Base-by-base conservation (phyloP, 30 jellyfish, hydroid and myxozoan genomes). In the Aurelia sp. region DNA sequence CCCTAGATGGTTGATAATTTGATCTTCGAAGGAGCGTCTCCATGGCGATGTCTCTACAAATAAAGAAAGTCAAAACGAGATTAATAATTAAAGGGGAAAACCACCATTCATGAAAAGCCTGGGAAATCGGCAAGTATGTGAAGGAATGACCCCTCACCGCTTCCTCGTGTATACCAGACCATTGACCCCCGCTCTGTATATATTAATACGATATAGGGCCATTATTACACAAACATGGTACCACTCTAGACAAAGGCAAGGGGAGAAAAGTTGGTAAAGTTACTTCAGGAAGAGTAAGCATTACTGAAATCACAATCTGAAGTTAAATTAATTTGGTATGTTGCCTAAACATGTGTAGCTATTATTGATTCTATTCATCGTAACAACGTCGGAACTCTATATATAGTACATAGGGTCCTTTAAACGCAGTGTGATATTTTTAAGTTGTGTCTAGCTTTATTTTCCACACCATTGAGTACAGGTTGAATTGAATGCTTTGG, bases 121-220 rank as follows among this genome's bases (percentile, higher is more conserved):
- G 92, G 75, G 92, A 82, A 82, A 55, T 71, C 62, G 77, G 85
- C 52, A 64, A 58, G 15, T 35, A 69, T 33, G 33, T 47, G 33
- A 20, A 37, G 51, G 31, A 59, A 64, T 41, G 72, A 71, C 92
- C 85, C 92, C 92, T 82, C 92, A 82, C 85, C 85, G 76, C 71
- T 53, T 55, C 84, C 84, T 84, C 92, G 92, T 82, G 92, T 75
- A 70, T 66, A 52, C 92, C 85, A 82, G 92, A 20, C 92, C 92
- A 44, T 41, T 37, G 69, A 78, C 51, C 71, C 79, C 89, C 79
- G 79, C 79, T 27, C 44, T 20, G 79, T 55, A 62, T 78, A 62
- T 78, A 78, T 37, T 72, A 72, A 78, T 53, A 74, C 51, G 61
- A 66, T 21, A 18, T 19, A 21, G 12, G 85, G 35, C 41, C 17